Conservation (phyloP, 2,113 vertebrate species). For the Blennius ocellaris region DNA sequence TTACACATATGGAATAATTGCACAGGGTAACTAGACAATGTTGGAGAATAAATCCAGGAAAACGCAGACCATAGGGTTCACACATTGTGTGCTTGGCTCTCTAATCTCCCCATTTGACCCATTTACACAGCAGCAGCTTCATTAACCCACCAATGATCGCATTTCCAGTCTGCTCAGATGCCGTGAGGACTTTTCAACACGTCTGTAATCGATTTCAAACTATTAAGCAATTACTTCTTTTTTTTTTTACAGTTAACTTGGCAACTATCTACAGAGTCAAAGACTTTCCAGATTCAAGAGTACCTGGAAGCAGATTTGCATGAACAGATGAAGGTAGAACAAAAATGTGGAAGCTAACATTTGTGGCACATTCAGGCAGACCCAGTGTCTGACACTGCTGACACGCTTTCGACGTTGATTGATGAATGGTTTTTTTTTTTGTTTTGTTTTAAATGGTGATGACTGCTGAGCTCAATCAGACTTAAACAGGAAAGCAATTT, state of each 20-base stretch:
- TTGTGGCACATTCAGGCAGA: no score
- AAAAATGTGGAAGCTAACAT: neutral
- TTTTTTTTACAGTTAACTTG: neutral
- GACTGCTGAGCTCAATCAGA: neutral
- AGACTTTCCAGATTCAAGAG: neutral
- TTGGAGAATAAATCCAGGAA: constrained; percentile 3
- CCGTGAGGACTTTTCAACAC: neutral
- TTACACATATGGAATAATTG: neutral
- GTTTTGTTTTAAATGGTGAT: no score
- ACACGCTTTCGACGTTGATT: no score
- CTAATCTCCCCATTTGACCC: constrained; percentile 57
- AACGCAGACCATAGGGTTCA: constrained; percentile 33
- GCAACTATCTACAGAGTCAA: neutral
- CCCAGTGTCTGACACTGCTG: neutral
- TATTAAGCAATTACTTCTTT: no score
- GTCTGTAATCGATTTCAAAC: neutral
- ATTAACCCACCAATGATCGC: constrained; percentile 1
- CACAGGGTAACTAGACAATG: constrained; percentile 10
- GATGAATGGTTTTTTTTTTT: no score
- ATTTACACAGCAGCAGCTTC: constrained; percentile 38
- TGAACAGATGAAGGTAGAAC: neutral
- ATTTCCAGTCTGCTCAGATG: neutral
- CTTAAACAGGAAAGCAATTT: neutral
- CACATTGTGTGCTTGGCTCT: constrained; percentile 32
- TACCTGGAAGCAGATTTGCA: neutral